A percentile compares a stretch with the other conserved stretches of the same genome.
Evolutionary conservation across 2,113 vertebrate species (phyloP).

Genomic region (Phyllostomus discolor): DNA sequence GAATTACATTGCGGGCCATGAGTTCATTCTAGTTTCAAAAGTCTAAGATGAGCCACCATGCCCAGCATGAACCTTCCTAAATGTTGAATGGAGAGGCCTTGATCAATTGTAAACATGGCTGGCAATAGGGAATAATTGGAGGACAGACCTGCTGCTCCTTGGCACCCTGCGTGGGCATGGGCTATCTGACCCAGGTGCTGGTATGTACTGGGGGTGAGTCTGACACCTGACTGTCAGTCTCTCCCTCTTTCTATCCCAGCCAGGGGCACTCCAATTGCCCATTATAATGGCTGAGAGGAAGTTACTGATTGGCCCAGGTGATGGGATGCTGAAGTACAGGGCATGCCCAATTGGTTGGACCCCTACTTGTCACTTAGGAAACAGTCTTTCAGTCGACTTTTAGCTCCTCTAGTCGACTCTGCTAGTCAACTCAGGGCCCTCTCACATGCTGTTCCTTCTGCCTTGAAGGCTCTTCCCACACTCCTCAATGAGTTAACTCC

Average conservation of each 20-base stretch:
- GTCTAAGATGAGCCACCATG: neutral
- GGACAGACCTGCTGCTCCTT: neutral
- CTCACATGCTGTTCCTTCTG: neutral
- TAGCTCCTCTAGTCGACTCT: neutral
- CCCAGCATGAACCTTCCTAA: neutral
- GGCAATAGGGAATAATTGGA: neutral
- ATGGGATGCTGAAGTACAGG: neutral
- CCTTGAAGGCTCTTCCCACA: neutral
- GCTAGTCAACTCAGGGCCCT: neutral
- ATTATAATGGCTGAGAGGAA: neutral
- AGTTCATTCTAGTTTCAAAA: neutral
- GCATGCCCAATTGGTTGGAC: neutral
- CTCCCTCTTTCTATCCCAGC: neutral
- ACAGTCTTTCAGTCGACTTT: neutral
- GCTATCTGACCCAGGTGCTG: neutral
- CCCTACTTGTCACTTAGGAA: neutral
- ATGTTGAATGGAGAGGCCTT: neutral
- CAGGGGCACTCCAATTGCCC: neutral
- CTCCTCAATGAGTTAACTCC: neutral
- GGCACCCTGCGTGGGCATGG: neutral
- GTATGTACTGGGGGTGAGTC: too few species aligned
- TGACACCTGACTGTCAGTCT: neutral
- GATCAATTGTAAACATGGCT: neutral
- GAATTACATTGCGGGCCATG: neutral
- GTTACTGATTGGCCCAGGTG: neutral